A percentile compares a stretch with the other conserved stretches of the same genome.
These are phyloP conservation scores for Cyphomyrus discorhynchus DNA, from an alignment of 2,113 vertebrate species.

Conservation along the genomic window DNA sequence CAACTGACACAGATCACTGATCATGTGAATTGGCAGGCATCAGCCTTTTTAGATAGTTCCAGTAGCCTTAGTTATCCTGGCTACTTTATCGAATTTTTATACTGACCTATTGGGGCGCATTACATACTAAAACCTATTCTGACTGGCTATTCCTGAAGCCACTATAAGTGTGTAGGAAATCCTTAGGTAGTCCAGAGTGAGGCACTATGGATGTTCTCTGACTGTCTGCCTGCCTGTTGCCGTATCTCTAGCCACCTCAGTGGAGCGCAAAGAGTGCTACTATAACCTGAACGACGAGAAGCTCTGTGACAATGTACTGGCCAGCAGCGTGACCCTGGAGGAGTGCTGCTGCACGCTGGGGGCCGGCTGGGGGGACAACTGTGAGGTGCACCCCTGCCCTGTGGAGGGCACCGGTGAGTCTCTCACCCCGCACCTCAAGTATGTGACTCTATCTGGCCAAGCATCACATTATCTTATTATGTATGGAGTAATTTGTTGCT, in stretches of 20 bases:
- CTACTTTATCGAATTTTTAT: neutral
- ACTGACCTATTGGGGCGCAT: neutral
- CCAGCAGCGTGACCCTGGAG: constrained; percentile 81
- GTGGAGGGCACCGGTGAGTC: constrained; percentile 79
- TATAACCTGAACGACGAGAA: constrained; percentile 85
- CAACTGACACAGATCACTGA: neutral
- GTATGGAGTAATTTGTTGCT: neutral
- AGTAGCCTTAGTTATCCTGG: neutral
- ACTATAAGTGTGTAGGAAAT: neutral
- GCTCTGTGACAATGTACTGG: constrained; percentile 90
- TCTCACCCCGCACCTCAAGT: neutral
- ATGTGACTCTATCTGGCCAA: neutral
- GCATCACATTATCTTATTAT: neutral
- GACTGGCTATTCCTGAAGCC: neutral
- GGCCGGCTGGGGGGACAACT: constrained; percentile 96
- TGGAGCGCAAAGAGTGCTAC: constrained; percentile 93
- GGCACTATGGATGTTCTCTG: neutral
- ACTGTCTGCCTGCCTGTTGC: neutral
- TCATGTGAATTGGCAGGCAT: neutral
- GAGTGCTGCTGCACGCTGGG: constrained; percentile 96
- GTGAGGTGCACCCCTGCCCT: constrained; percentile 91
- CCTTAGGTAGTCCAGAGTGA: neutral
- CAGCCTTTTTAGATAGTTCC: neutral
- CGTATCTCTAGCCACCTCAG: constrained; percentile 34
- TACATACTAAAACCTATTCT: neutral